A percentile compares a stretch with the other conserved stretches of the same genome.
These are phyloP conservation scores for Zoanthus solanderi DNA, from an alignment of 92 coral and sea anemone genomes.

Conservation along the genomic window DNA sequence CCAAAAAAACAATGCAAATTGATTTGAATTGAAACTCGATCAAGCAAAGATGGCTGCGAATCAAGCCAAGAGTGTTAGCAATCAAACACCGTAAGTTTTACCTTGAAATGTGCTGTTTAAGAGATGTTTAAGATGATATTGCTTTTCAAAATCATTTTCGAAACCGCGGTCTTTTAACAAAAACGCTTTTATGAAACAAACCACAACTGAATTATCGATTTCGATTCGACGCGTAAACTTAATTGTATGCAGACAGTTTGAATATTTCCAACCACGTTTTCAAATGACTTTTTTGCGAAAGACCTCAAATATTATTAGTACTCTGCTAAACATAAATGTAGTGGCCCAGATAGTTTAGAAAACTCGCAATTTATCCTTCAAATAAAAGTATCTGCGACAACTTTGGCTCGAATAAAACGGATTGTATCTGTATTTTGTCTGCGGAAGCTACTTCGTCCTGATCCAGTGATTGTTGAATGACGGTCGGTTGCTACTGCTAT, in stretches of 20 bases:
- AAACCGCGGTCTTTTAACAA: background rate
- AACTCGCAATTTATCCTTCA: no score
- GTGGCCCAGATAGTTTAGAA: no score
- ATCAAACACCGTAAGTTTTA: constrained; percentile 21
- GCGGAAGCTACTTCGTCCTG: no score
- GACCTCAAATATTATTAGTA: no score
- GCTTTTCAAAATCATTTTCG: background rate
- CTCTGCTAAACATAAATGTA: no score
- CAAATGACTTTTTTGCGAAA: no score
- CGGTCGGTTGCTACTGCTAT: no score
- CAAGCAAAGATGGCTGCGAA: constrained; percentile 47
- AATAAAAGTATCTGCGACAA: no score
- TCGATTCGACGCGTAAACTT: constrained; percentile 38
- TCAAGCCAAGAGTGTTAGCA: constrained; percentile 32
- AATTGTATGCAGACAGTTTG: constrained; percentile 18
- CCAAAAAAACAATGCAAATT: constrained; percentile 9
- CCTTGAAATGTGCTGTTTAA: background rate
- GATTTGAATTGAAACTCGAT: constrained; percentile 48
- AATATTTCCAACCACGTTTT: no score
- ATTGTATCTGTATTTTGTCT: no score
- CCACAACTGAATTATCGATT: constrained; percentile 27
- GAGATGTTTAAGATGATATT: background rate
- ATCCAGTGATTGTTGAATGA: no score
- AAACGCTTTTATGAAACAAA: background rate
- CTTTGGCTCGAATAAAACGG: no score